phyloP scores from a whole-genome alignment of 2,797 vertebrate genomes.

The Pseudocheirus occidentalis region DNA sequence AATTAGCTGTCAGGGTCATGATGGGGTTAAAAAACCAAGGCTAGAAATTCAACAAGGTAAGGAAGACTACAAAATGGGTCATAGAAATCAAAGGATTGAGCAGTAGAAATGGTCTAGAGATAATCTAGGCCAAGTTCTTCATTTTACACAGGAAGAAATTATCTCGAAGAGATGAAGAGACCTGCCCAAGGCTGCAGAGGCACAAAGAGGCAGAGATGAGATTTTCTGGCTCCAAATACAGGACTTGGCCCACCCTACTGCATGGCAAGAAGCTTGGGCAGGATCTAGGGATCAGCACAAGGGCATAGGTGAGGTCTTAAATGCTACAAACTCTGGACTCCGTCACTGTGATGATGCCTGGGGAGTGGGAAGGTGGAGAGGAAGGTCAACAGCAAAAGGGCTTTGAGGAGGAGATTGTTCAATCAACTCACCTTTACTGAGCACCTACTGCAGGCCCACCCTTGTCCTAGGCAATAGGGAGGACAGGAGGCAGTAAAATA shows the following conservation, averaged over 20 bases:
- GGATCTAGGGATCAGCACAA: not conserved
- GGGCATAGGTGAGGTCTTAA: not conserved
- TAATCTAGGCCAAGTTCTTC: not conserved
- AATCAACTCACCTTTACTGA: not conserved
- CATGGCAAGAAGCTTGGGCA: not conserved
- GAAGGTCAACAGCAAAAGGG: slow-evolving; percentile 3
- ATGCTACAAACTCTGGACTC: not conserved
- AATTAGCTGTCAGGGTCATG: not conserved
- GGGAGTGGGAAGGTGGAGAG: not conserved
- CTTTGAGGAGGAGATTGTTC: not conserved
- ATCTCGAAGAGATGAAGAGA: not conserved
- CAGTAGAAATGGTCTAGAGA: not conserved
- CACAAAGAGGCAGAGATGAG: not conserved
- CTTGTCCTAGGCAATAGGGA: not conserved
- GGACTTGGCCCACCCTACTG: not conserved
- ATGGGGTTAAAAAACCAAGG: not conserved
- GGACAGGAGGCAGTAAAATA: not conserved
- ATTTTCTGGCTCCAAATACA: not conserved
- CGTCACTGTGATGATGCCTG: not conserved
- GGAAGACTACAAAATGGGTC: not conserved
- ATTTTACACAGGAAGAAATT: not conserved
- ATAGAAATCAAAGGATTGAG: not conserved
- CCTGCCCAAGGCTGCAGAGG: not conserved
- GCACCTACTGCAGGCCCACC: not conserved
- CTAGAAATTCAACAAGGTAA: not conserved